phyloP scores from a whole-genome alignment of 2,888 invertebrate species.

The Minunthozetes semirufus region DNA sequence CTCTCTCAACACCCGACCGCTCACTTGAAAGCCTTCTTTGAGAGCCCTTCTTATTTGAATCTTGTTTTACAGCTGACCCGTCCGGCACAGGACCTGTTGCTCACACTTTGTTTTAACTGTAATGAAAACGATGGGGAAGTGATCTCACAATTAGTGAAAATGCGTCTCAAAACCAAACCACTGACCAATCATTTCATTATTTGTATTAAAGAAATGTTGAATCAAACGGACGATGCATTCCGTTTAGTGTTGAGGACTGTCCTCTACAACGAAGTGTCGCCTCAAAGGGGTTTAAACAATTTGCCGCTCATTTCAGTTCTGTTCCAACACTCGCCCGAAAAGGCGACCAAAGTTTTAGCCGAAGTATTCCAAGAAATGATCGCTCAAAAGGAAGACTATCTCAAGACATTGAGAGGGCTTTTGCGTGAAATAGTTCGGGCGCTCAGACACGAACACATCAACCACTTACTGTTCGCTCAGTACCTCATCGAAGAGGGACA shows the following conservation, averaged over 20 bases:
- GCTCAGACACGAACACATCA: conserved; percentile 56
- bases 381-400: conserved; percentile 78
- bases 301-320: conserved; percentile 83
- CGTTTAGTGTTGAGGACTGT: conserved; percentile 79
- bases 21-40: too few relatives aligned
- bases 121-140: conserved; percentile 67
- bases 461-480: conserved; percentile 25
- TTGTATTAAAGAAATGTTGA: conserved; percentile 83
- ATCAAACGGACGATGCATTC: conserved; percentile 73
- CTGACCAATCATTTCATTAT: conserved; percentile 79
- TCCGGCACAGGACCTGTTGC: conserved; percentile 81
- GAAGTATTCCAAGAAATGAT: conserved; percentile 66
- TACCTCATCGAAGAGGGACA: conserved; percentile 41
- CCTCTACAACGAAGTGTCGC: conserved; percentile 86
- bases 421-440: conserved; percentile 81
- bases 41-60: background rate
- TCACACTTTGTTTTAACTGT: conserved; percentile 84
- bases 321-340: conserved; percentile 74
- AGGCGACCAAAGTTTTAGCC: conserved; percentile 60
- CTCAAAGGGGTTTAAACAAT: conserved; percentile 84
- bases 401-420: conserved; percentile 74
- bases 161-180: conserved; percentile 87
- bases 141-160: conserved; percentile 74
- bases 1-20: background rate
- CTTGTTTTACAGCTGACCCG: conserved; percentile 60